phyloP scores from a whole-genome alignment of 2,888 invertebrate genomes.

The Pseudoips prasinana region DNA sequence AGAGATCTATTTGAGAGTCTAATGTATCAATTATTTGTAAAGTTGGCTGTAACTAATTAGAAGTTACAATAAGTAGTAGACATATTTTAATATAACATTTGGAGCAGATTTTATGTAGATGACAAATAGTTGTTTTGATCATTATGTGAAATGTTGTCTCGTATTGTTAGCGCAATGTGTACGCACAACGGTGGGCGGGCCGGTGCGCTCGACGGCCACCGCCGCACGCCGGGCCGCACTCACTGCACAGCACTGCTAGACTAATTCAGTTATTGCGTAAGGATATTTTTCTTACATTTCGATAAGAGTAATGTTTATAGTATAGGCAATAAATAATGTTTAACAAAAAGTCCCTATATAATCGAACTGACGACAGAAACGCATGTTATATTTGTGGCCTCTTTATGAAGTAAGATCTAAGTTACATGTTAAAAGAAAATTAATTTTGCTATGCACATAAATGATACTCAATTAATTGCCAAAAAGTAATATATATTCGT shows the following conservation, averaged over 20 bases:
- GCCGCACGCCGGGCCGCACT: constrained; percentile 57
- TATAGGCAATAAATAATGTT: constrained; percentile 79
- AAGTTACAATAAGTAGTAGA: constrained; percentile 81
- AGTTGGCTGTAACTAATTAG: constrained; percentile 82
- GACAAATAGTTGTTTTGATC: constrained; percentile 80
- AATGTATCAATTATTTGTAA: constrained; percentile 83
- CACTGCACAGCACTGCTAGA: constrained; percentile 80
- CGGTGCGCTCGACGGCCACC: constrained; percentile 26
- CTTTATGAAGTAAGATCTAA: constrained; percentile 81
- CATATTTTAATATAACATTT: constrained; percentile 82
- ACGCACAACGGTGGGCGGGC: constrained; percentile 67
- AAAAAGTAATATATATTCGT: constrained; percentile 83
- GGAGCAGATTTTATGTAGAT: constrained; percentile 81
- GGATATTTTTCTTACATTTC: constrained; percentile 80
- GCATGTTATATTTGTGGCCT: constrained; percentile 82
- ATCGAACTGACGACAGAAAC: constrained; percentile 82
- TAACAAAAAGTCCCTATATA: constrained; percentile 81
- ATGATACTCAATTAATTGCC: constrained; percentile 84
- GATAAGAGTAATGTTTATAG: constrained; percentile 77
- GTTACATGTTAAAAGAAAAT: constrained; percentile 81
- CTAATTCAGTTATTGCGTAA: constrained; percentile 78
- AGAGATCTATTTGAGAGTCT: constrained; percentile 83
- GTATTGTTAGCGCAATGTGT: constrained; percentile 75
- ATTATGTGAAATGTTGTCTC: constrained; percentile 79
- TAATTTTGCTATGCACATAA: constrained; percentile 83